Evolutionary conservation across 2,888 invertebrate genomes (phyloP).

Genomic region (Pandemis heparana): DNA sequence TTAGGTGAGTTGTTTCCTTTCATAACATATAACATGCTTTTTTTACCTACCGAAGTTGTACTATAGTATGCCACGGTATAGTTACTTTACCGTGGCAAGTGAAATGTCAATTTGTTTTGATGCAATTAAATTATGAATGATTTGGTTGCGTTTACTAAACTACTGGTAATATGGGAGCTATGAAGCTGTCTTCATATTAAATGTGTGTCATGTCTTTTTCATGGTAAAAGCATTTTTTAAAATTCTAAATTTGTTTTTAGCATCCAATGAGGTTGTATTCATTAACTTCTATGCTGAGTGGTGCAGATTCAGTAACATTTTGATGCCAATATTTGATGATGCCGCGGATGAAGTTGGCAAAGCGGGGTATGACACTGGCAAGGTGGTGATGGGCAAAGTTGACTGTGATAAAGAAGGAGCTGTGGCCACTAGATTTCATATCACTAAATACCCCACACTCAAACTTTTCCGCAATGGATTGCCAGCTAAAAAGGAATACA

Average conservation of each 20-base stretch:
- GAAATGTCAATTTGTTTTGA: slow-evolving; percentile 9
- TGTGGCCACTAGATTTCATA: slow-evolving; percentile 96
- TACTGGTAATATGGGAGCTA: not conserved
- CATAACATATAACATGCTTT: no score
- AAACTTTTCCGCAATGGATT: slow-evolving; percentile 97
- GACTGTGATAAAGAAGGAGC: slow-evolving; percentile 97
- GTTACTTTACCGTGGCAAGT: slow-evolving; percentile 26
- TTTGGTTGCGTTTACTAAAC: not conserved
- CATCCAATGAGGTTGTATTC: slow-evolving; percentile 98
- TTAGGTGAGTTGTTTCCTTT: slow-evolving; percentile 87
- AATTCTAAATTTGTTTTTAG: slow-evolving; percentile 86
- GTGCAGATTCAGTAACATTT: slow-evolving; percentile 99
- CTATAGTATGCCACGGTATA: not conserved
- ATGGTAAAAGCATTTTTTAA: not conserved
- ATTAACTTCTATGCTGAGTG: slow-evolving; percentile 99
- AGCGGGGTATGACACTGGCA: slow-evolving; percentile 92
- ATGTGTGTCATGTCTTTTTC: not conserved
- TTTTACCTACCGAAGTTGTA: slow-evolving; percentile 16
- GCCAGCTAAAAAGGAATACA: slow-evolving; percentile 95
- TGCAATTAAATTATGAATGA: not conserved
- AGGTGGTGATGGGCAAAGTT: slow-evolving; percentile 97
- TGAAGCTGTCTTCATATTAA: not conserved
- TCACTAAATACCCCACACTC: slow-evolving; percentile 99
- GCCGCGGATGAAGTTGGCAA: slow-evolving; percentile 94
- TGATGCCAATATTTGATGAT: slow-evolving; percentile 98